Percentiles rank a stretch among this genome's conserved stretches.
Evolutionary conservation across 2,888 invertebrate species (phyloP).

Genomic region (Cheilosia impressa): DNA sequence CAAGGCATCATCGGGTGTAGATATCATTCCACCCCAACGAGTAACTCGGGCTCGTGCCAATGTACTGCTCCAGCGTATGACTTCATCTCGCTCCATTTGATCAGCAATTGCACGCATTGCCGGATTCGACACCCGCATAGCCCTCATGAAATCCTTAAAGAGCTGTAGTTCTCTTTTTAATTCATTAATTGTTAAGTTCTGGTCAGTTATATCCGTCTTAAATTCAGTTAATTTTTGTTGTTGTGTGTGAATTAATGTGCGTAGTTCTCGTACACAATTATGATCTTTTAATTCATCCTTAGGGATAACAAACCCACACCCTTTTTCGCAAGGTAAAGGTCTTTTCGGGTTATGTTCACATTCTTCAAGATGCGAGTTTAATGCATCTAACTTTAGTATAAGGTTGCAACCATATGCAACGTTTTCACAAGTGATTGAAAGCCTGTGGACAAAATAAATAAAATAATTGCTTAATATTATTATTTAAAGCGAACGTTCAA

Average conservation of each 20-base stretch:
- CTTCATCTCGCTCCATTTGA: conserved; percentile 97
- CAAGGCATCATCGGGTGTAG: conserved; percentile 96
- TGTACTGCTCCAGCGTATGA: conserved; percentile 94
- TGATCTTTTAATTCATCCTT: conserved; percentile 97
- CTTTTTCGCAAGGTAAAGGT: conserved; percentile 95
- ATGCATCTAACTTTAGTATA: conserved; percentile 93
- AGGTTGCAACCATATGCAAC: conserved; percentile 93
- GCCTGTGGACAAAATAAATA: conserved; percentile 84
- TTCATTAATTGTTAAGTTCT: conserved; percentile 94
- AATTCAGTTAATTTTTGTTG: conserved; percentile 94
- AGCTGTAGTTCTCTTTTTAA: conserved; percentile 94
- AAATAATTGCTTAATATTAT: too few species aligned
- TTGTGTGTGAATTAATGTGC: conserved; percentile 92
- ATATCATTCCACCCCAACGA: conserved; percentile 99
- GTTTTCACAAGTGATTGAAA: conserved; percentile 96
- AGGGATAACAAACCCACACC: conserved; percentile 96
- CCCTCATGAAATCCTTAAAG: conserved; percentile 96
- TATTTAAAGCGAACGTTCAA: neutral
- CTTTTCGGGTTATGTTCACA: conserved; percentile 97
- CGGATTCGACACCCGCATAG: conserved; percentile 95
- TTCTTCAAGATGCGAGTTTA: conserved; percentile 94
- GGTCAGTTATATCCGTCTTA: conserved; percentile 93
- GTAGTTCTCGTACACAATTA: conserved; percentile 95
- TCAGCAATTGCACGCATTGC: conserved; percentile 96
- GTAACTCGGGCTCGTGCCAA: conserved; percentile 94